Base-by-base conservation (phyloP, 2,888 invertebrate genomes). In the Dermolepida albohirtum region DNA sequence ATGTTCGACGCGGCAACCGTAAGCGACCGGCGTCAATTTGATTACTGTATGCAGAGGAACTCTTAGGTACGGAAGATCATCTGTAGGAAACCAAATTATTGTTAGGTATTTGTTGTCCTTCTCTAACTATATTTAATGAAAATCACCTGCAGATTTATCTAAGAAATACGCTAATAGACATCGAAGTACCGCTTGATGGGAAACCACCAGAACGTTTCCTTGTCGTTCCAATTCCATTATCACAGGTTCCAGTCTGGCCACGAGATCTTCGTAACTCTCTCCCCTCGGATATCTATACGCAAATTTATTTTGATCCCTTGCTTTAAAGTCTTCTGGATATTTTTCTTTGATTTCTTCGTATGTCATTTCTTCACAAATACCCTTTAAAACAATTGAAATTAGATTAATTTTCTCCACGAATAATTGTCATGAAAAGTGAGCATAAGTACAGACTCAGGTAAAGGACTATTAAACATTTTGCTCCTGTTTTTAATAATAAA, bases 351-450 rank as follows among this genome's bases (percentile, higher is more conserved):
- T 99, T 84, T 98, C 97, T 75, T 96, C 95, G 80, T 99, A 99
- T 0, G 98, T 98, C 95, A 99, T 95, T 84, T 98, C 98, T 83
- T 99, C 99, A 82, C 99, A 99, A 75, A 97, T 97, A 64, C 99
- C 99, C 96, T 96, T 43, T 43, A 59, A 59, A 41, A 17, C 22
- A 59, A 16, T 17, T 7, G 4, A 22, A 22, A 22, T 22, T 22
- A 2, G 22, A 22, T 22, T 22, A 22, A 22, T 22, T n/a, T n/a
- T n/a, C n/a, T n/a, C n/a, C n/a, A n/a, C n/a, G n/a, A n/a, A n/a
- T n/a, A n/a, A n/a, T n/a, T n/a, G n/a, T n/a, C n/a, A n/a, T n/a
- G n/a, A n/a, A n/a, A n/a, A n/a, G n/a, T n/a, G n/a, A n/a, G n/a
- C n/a, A n/a, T n/a, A n/a, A n/a, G n/a, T n/a, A n/a, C n/a, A n/a